Evolutionary conservation across 2,797 vertebrate genomes (phyloP).

Genomic region (Pteronotus mesoamericanus): DNA sequence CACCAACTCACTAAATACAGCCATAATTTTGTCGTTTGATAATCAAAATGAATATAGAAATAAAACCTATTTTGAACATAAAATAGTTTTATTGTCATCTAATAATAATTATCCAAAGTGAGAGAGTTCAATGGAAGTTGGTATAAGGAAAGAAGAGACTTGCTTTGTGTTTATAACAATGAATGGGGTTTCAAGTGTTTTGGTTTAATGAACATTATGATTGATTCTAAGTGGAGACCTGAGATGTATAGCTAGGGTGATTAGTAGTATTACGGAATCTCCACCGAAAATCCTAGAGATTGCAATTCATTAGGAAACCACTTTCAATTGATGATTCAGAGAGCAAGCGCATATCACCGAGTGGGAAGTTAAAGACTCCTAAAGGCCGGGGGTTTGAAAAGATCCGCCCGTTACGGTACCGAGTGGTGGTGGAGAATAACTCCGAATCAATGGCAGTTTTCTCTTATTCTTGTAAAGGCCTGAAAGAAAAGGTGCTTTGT

Average conservation of each 20-base stretch:
- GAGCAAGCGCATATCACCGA: neutral
- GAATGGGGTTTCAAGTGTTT: neutral
- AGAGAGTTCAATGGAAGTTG: neutral
- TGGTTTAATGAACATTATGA: neutral
- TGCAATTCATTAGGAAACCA: neutral
- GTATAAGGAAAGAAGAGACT: neutral
- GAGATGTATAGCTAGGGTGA: neutral
- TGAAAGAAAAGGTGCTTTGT: neutral
- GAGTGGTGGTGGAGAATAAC: neutral
- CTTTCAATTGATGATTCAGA: neutral
- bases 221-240: neutral
- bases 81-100: neutral
- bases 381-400: neutral
- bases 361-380: neutral
- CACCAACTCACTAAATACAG: neutral
- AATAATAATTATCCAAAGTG: neutral
- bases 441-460: neutral
- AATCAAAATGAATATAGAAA: neutral
- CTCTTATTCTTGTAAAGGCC: neutral
- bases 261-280: neutral
- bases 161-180: neutral
- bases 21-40: neutral
- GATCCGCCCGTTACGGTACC: neutral
- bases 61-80: neutral
- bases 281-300: neutral